Evolutionary conservation across 2,888 invertebrate species (phyloP), one percentile per base, ranked within the genome.

Genomic region (Frankliniella fusca): DNA sequence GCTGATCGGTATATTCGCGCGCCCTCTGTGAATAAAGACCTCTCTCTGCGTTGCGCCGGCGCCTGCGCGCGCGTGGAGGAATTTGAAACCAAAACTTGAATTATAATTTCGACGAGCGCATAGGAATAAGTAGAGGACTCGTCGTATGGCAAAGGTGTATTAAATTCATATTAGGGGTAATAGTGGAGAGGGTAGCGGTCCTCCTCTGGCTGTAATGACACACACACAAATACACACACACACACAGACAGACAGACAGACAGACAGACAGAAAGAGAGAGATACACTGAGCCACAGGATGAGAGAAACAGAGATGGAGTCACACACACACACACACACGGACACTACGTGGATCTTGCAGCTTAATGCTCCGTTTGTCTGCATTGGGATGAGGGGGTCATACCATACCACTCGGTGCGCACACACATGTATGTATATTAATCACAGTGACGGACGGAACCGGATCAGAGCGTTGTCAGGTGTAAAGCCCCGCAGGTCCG

Each of bases 101-200:
- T 38, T 3, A 38, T 38, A 38, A 38, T 38, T 38, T 38, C 38
- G 38, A 38, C 38, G 38, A 38, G 38, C 38, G 38, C 38, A 38
- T 38, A 38, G 38, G 38, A 38, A 38, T 38, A 38, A 38, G 38
- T 38, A 38, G 38, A 38, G 38, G 38, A 38, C 38, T 38, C 38
- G 38, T 38, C 38, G 38, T 38, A 38, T 38, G 38, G 54, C 54
- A 15, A 54, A 54, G 18, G 20, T 15, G 27, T 76, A 76, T 76
- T 76, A 76, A 76, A 76, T 76, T 76, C 70, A 76, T 76, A 76
- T 76, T 76, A 76, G 12, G 70, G 70, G 70, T 76, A 76, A 76
- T 76, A 76, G 70, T 54, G 54, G 20, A 76, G 70, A 27, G 27
- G 70, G 70, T 27, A 27, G 70, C 70, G 12, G 70, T 27, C 70